phyloP scores from a whole-genome alignment of 1,140 invertebrate species.

The Drosophila subpulchrella region DNA sequence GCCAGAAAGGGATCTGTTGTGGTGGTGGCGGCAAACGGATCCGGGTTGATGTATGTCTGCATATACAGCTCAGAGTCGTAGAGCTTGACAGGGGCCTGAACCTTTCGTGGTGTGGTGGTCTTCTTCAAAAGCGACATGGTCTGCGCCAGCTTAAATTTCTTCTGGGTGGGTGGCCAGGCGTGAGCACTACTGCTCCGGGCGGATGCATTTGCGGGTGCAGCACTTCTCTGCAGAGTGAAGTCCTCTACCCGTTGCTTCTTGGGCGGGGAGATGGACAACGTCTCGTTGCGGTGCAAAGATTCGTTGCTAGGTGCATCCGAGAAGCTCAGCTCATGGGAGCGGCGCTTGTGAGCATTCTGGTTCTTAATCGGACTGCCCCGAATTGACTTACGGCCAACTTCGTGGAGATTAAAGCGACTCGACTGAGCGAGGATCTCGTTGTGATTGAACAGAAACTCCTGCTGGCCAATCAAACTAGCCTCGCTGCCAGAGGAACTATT shows the following conservation, averaged over 20 bases:
- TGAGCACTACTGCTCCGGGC: slow-evolving; percentile 37
- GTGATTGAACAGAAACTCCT: slow-evolving; percentile 74
- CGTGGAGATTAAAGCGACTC: slow-evolving; percentile 80
- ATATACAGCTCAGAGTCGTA: slow-evolving; percentile 78
- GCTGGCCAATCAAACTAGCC: slow-evolving; percentile 56
- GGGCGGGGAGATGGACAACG: slow-evolving; percentile 62
- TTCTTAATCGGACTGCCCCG: slow-evolving; percentile 33
- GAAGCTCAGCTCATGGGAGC: slow-evolving; percentile 69
- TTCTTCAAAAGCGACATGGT: slow-evolving; percentile 68
- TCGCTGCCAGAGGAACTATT: slow-evolving; percentile 60
- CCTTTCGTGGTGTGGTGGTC: slow-evolving; percentile 54
- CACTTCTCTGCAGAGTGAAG: slow-evolving; percentile 7
- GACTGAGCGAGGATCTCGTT: slow-evolving; percentile 81
- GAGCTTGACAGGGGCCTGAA: slow-evolving; percentile 50
- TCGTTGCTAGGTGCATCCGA: slow-evolving; percentile 73
- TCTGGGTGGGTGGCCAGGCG: slow-evolving; percentile 57
- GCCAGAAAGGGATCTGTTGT: slow-evolving; percentile 89
- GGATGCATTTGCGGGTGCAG: slow-evolving; percentile 50
- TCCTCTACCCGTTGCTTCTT: slow-evolving; percentile 66
- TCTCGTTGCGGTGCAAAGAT: slow-evolving; percentile 47
- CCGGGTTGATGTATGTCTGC: slow-evolving; percentile 84
- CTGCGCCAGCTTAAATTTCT: slow-evolving; percentile 69
- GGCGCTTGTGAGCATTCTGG: slow-evolving; percentile 55
- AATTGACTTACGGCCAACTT: slow-evolving; percentile 57
- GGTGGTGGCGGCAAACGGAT: slow-evolving; percentile 87